Base-by-base conservation (phyloP, 2,797 vertebrate genomes). In the Todus mexicanus region DNA sequence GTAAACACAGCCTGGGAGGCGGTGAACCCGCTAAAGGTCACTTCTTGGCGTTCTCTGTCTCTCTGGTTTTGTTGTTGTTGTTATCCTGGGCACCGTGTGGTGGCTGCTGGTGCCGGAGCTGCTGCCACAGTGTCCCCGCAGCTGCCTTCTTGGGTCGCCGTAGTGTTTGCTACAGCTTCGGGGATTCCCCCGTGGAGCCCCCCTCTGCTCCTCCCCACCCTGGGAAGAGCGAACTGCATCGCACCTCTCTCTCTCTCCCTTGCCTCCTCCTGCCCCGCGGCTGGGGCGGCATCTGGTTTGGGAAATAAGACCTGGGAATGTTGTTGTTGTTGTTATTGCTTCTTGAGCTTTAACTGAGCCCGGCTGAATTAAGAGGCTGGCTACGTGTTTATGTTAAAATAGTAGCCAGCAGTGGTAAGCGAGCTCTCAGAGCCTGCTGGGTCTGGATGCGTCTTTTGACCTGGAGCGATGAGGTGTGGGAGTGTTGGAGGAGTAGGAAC, bases 371-470 rank as follows among this genome's bases (percentile, higher is more conserved):
- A 6, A 27, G 56, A 56, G 47, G 47, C 63, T 66, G 40, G 47
- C 25, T 33, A 6, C 57, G 5, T 0, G 40, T 33, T 63, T 9
- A 0, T 6, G 22, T 26, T 26, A 17, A 61, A 35, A 42, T 3
- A 53, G 84, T 16, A 60, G 31, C 27, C 19, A 11, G 38, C 29
- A 6, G 1, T 1, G 38, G 40, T n/a, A n/a, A 6, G 25, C 5
- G 2, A 7, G 47, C 42, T 12, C 61, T 20, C 33, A 6, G 6
- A 74, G 53, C 6, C 2, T 11, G 29, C 23, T 1, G 42, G 10
- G 31, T 31, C 43, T 43, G 80, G 68, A 6, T 29, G 63, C n/a
- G 0, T 65, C 80, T 35, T n/a, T n/a, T 23, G 23, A 6, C 40
- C 47, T 10, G 89, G 66, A 64, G 84, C 4, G 2, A 2, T 20